phyloP scores from a whole-genome alignment of 1,140 invertebrate genomes.

The Pseudomyrmex dendroicus region DNA sequence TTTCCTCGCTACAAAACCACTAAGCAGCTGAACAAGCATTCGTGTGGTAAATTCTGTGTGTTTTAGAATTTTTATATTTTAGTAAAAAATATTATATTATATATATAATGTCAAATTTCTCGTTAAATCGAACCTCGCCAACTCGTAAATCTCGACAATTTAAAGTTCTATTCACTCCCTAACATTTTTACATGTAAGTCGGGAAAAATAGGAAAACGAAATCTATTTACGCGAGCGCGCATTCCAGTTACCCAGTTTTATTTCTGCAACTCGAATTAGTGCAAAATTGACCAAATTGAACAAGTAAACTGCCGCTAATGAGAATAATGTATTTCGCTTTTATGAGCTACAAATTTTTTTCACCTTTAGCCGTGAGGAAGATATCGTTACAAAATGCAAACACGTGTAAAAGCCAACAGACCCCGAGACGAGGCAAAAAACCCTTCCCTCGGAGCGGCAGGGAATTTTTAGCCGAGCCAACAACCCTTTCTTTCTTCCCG shows the following conservation, averaged over 20 bases:
- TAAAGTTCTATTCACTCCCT: too few species aligned
- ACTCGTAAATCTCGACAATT: too few species aligned
- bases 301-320: too few species aligned
- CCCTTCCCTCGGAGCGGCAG: not conserved
- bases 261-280: not conserved
- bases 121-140: too few species aligned
- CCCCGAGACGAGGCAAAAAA: not conserved
- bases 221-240: too few species aligned
- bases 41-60: not conserved
- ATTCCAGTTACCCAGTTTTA: too few species aligned
- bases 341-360: not conserved
- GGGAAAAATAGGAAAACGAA: too few species aligned
- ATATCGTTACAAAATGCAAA: not conserved
- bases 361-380: not conserved
- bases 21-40: slow-evolving; percentile 8
- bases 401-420: not conserved
- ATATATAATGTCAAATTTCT: not conserved
- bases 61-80: not conserved
- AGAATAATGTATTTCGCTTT: not conserved
- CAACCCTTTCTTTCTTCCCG: not conserved
- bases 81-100: not conserved
- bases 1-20: slow-evolving; percentile 12
- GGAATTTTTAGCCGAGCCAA: not conserved
- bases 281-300: not conserved
- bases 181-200: too few species aligned